Base-by-base conservation (phyloP, 2,888 invertebrate genomes). In the Scaptomyza polygonia region DNA sequence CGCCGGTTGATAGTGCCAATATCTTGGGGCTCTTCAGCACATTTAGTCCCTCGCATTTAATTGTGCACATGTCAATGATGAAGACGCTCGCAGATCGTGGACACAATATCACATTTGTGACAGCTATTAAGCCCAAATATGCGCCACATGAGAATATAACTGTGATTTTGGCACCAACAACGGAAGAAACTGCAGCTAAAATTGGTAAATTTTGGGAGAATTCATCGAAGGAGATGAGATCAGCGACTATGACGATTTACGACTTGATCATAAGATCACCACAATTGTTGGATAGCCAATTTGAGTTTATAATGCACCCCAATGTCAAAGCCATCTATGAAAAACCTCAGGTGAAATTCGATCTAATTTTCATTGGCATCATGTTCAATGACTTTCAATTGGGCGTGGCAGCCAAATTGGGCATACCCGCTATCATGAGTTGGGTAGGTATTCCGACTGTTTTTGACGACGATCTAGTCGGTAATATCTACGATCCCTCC, bases 341-440 rank as follows among this genome's bases (percentile, higher is more conserved):
- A 6, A 32, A 59, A 5, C 81, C 83, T 0, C 52, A 62, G 14
- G 45, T 54, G 5, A 76, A 82, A 18, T 91, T 89, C 9, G 91
- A 91, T 77, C 67, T 90, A 12, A 62, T 91, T 3, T 64, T 91
- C 4, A 30, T 89, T 21, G 92, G 91, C 8, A 84, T 85, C 40
- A 77, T 89, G 25, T 62, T 88, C 27, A 91, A 90, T 47, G 90
- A 91, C 4, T 89, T 85, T 18, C 80, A 89, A 27, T 12, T 91
- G 34, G 92, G 92, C 16, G 25, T 92, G 16, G 90, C 86, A 0
- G 87, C 81, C 1, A 91, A 91, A 43, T 86, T 91, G 29, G 76
- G 88, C 0, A 88, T 89, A 56, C 92, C 92, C 1, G 51, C 85
- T 0, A 70, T 91, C 7, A 3, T 90, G 0, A 86, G 85, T 29